These are phyloP conservation scores for Alcis repandata DNA, from an alignment of 2,888 invertebrate species.

Conservation along the genomic window DNA sequence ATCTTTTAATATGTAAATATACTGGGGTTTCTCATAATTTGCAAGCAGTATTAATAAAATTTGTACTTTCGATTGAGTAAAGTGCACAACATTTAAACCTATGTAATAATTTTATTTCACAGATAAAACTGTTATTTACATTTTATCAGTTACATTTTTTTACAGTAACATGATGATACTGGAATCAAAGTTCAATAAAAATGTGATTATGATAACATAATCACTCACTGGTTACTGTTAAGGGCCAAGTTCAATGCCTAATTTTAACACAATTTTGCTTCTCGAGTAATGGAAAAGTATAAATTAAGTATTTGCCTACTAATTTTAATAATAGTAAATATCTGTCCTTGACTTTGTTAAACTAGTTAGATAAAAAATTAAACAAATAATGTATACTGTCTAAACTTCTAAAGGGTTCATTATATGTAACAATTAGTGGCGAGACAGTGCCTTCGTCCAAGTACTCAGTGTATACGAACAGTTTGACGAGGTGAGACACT, in stretches of 20 bases:
- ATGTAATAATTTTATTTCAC: neutral
- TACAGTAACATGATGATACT: conserved; percentile 5
- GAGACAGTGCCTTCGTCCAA: no score
- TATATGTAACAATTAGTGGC: no score
- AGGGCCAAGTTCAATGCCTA: neutral
- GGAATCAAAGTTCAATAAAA: conserved; percentile 3
- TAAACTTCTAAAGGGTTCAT: no score
- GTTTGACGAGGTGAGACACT: no score
- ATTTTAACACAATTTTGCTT: no score
- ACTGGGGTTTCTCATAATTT: conserved; percentile 18
- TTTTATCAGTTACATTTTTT: neutral
- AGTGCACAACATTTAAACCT: neutral
- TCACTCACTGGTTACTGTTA: conserved; percentile 5
- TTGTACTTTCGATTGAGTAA: conserved; percentile 9
- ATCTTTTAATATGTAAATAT: conserved; percentile 3
- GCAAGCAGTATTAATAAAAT: neutral
- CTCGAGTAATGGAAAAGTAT: no score
- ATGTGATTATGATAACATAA: conserved; percentile 1
- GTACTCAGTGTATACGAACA: no score
- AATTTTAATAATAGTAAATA: no score
- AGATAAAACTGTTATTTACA: neutral
- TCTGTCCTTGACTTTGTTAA: no score
- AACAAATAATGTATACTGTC: no score
- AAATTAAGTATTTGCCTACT: no score
- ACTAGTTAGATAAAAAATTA: no score